Percentiles rank a stretch among this genome's conserved stretches.
phyloP scores from a whole-genome alignment of 2,888 invertebrate genomes.

The Meteorus cinctellus region DNA sequence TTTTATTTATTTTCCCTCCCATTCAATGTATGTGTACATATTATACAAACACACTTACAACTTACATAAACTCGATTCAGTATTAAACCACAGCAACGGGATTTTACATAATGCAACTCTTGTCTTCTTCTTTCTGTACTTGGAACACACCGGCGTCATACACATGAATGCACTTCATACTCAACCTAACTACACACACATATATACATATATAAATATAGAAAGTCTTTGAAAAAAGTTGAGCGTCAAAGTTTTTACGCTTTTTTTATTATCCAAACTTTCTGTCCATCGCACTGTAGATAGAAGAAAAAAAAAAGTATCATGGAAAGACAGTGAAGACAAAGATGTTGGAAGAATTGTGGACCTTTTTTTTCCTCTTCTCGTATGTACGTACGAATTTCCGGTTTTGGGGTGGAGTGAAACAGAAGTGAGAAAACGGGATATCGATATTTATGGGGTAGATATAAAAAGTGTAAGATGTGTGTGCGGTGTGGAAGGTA shows the following conservation, averaged over 20 bases:
- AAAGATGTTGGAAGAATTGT: slow-evolving; percentile 11
- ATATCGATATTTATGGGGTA: slow-evolving; percentile 43
- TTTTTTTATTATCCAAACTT: slow-evolving; percentile 31
- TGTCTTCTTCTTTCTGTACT: slow-evolving; percentile 24
- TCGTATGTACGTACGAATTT: background rate
- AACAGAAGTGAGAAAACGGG: slow-evolving; percentile 31
- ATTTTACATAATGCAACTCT: slow-evolving; percentile 43
- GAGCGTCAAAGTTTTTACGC: slow-evolving; percentile 31
- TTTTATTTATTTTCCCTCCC: too few species aligned
- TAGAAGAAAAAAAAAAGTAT: background rate
- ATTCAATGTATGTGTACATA: background rate
- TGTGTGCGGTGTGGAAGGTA: slow-evolving; percentile 21
- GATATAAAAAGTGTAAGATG: slow-evolving; percentile 15
- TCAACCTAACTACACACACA: slow-evolving; percentile 22
- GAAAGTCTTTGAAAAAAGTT: background rate
- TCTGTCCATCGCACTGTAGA: background rate
- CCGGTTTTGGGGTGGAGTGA: slow-evolving; percentile 1
- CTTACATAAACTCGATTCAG: slow-evolving; percentile 32
- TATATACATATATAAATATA: background rate
- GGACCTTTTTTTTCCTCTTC: slow-evolving; percentile 12
- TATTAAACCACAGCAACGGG: slow-evolving; percentile 27
- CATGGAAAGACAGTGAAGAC: background rate
- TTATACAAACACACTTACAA: background rate
- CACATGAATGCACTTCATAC: slow-evolving; percentile 23
- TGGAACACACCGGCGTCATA: background rate